phyloP scores from a whole-genome alignment of 1,140 invertebrate genomes.

The Dreissena polymorpha region DNA sequence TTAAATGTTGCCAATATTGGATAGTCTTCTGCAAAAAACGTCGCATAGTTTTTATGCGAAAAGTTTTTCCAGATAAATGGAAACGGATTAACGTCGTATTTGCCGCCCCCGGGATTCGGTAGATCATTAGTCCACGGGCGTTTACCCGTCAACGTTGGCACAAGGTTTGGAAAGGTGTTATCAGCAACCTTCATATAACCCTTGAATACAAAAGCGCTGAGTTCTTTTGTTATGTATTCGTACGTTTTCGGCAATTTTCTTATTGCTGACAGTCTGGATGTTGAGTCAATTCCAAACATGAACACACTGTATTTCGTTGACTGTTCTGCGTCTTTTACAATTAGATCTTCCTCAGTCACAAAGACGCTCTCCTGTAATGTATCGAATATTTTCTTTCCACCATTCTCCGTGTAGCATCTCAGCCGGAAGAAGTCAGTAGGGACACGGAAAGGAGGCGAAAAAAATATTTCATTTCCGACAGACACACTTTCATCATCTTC shows the following conservation, averaged over 20 bases:
- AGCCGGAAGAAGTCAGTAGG: conserved; percentile 79
- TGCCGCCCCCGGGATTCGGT: conserved; percentile 7
- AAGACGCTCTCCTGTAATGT: conserved; percentile 57
- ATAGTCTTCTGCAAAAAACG: conserved; percentile 81
- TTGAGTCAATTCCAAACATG: conserved; percentile 90
- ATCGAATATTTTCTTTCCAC: conserved; percentile 70
- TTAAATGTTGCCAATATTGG: conserved; percentile 80
- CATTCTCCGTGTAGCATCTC: conserved; percentile 72
- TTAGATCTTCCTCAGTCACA: neutral
- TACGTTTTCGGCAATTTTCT: conserved; percentile 89
- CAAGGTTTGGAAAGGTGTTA: conserved; percentile 56
- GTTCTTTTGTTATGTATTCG: conserved; percentile 80
- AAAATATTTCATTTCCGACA: conserved; percentile 68
- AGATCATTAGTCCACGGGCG: conserved; percentile 34
- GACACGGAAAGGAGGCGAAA: conserved; percentile 61
- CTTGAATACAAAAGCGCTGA: conserved; percentile 70
- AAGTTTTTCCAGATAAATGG: conserved; percentile 80
- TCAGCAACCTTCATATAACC: conserved; percentile 77
- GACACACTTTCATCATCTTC: conserved; percentile 66
- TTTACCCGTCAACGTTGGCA: conserved; percentile 54
- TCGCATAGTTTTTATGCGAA: conserved; percentile 77
- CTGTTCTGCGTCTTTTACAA: conserved; percentile 46
- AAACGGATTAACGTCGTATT: conserved; percentile 36
- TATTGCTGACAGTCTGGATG: conserved; percentile 91
- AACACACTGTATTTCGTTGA: conserved; percentile 82